These are phyloP conservation scores for Drosophila lowei DNA, from an alignment of 1,140 invertebrate genomes.

Conservation along the genomic window DNA sequence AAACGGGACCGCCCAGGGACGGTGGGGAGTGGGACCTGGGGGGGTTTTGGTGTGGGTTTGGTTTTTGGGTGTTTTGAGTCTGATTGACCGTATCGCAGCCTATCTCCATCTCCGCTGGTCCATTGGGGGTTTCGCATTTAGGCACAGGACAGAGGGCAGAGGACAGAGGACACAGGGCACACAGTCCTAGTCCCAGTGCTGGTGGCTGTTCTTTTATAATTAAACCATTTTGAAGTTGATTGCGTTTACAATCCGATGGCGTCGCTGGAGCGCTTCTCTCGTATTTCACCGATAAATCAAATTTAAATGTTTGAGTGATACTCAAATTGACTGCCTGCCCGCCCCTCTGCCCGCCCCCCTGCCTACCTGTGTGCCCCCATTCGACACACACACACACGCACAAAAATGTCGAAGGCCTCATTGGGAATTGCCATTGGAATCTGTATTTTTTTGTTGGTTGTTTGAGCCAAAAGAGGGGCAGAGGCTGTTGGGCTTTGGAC, in stretches of 20 bases:
- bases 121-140: constrained; percentile 28
- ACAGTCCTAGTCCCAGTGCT: neutral
- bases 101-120: constrained; percentile 21
- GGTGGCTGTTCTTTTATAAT: constrained; percentile 42
- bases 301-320: constrained; percentile 69
- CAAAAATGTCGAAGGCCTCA: constrained; percentile 17
- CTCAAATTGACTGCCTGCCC: constrained; percentile 49
- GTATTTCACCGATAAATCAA: constrained; percentile 52
- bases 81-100: constrained; percentile 53
- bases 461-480: neutral
- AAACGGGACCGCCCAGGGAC: neutral
- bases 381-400: neutral
- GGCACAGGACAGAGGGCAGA: no score
- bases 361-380: no score
- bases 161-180: no score
- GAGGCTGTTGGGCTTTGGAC: constrained; percentile 11
- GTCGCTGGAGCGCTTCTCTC: neutral
- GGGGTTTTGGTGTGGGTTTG: constrained; percentile 12
- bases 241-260: constrained; percentile 48
- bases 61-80: constrained; percentile 29
- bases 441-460: neutral
- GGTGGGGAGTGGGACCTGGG: constrained; percentile 1
- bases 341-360: neutral
- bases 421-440: constrained; percentile 19
- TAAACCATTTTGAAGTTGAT: constrained; percentile 68